These are phyloP conservation scores for Prolemur simus DNA, from an alignment of 2,113 vertebrate species.

Conservation along the genomic window DNA sequence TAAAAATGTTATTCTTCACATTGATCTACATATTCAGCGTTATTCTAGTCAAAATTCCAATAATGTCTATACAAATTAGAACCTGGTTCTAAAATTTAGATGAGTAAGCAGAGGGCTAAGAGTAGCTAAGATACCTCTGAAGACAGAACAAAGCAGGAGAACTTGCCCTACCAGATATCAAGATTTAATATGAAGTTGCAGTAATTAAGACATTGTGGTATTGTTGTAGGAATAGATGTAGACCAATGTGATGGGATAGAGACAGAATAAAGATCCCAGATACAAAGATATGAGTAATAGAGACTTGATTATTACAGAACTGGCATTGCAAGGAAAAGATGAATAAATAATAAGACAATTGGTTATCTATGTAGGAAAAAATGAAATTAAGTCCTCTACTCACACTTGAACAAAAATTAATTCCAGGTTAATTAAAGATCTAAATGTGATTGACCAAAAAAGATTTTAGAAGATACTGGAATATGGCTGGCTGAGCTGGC, in stretches of 20 bases:
- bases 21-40: not conserved
- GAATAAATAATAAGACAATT: not conserved
- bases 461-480: not conserved
- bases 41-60: not conserved
- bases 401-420: not conserved
- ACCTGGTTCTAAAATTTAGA: not conserved
- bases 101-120: not conserved
- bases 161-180: not conserved
- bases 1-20: slow-evolving; percentile 2
- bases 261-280: not conserved
- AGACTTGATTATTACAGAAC: not conserved
- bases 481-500: not conserved
- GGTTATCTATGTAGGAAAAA: not conserved
- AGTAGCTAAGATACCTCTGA: not conserved
- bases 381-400: not conserved
- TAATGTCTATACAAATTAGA: not conserved
- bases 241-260: not conserved
- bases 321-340: not conserved
- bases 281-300: not conserved
- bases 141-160: not conserved
- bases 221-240: not conserved
- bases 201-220: not conserved
- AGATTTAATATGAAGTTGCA: not conserved
- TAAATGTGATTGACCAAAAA: not conserved
- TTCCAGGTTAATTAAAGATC: not conserved